Percentiles rank a stretch among this genome's conserved stretches.
Conservation (phyloP, 2,888 invertebrate genomes). For the Lochmaea capreae region DNA sequence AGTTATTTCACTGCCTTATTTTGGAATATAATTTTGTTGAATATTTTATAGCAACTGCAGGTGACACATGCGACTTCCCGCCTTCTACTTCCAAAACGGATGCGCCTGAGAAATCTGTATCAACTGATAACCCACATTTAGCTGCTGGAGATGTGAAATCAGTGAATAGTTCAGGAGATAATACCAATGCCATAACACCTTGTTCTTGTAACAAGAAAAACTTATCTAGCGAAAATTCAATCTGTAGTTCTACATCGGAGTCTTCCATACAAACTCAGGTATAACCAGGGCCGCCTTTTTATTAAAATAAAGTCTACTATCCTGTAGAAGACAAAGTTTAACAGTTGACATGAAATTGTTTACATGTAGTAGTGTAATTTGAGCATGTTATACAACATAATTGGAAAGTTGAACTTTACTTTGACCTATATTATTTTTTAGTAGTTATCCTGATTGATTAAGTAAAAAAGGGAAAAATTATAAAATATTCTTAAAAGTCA, state of each 20-base stretch:
- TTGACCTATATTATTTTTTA: no score
- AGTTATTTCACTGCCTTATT: no score
- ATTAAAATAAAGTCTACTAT: neutral
- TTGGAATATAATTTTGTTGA: neutral
- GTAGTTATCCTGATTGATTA: no score
- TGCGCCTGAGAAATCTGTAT: conserved; percentile 51
- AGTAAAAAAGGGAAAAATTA: no score
- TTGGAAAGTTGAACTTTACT: no score
- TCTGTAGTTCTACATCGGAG: conserved; percentile 47
- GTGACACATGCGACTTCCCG: conserved; percentile 37
- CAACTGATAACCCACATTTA: conserved; percentile 13
- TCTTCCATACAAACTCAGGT: conserved; percentile 48
- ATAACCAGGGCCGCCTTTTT: conserved; percentile 29
- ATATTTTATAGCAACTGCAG: conserved; percentile 65
- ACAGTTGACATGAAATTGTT: no score
- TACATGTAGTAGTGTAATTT: no score
- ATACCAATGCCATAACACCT: conserved; percentile 1
- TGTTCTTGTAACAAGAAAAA: conserved; percentile 48
- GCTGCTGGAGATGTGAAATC: neutral
- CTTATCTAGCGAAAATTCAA: conserved; percentile 37
- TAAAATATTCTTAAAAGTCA: no score
- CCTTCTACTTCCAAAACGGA: conserved; percentile 53
- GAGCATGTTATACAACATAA: no score
- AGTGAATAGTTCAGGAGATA: neutral
- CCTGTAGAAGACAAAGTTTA: no score